These are phyloP conservation scores for Orthosia cruda DNA, from an alignment of 2,888 invertebrate species.

Conservation along the genomic window DNA sequence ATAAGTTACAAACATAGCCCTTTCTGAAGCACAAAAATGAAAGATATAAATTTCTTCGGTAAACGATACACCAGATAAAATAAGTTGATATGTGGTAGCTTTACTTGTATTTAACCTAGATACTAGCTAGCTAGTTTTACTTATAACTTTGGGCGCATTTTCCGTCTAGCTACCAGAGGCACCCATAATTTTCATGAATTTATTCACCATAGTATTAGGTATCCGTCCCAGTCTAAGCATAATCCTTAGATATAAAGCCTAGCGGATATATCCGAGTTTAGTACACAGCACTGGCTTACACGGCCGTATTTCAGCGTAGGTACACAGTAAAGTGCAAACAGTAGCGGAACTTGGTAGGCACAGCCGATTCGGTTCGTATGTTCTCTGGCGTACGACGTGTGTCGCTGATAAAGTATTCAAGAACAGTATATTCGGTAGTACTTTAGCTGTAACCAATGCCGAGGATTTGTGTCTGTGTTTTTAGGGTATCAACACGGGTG, in stretches of 20 bases:
- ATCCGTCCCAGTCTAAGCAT: conserved; percentile 10
- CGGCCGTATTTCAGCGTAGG: conserved; percentile 34
- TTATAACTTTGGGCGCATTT: neutral
- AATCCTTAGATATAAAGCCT: conserved; percentile 35
- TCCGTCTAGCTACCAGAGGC: neutral
- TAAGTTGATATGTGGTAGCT: neutral
- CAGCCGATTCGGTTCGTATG: conserved; percentile 14
- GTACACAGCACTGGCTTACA: conserved; percentile 21
- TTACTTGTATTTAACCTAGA: neutral
- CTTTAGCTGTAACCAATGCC: conserved; percentile 1
- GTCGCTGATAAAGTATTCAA: conserved; percentile 37
- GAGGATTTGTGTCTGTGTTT: neutral
- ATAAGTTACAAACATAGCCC: no score
- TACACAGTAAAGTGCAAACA: conserved; percentile 27
- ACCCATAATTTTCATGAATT: conserved; percentile 24
- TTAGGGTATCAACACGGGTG: neutral
- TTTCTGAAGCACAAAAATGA: neutral
- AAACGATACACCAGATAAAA: neutral
- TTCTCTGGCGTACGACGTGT: neutral
- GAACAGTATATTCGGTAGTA: conserved; percentile 3
- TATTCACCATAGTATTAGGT: conserved; percentile 24
- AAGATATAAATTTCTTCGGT: neutral
- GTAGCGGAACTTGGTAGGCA: conserved; percentile 30
- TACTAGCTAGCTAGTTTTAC: neutral
- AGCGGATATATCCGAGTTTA: conserved; percentile 29